Conservation (phyloP, 2,888 invertebrate species). For the Microctonus hyperodae region DNA sequence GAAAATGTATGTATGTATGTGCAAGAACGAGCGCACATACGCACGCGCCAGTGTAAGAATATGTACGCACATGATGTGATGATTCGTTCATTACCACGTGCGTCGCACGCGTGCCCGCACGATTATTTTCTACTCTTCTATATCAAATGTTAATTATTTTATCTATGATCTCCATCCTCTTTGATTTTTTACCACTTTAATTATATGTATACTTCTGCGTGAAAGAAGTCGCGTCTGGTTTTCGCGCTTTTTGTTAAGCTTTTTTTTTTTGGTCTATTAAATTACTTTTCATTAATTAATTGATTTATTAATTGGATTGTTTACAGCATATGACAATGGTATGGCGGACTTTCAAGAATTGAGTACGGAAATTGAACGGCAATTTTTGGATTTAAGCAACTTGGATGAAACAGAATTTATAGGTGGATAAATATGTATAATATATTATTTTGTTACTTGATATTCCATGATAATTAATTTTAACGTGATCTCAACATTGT, state of each 20-base stretch:
- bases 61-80: constrained; percentile 29
- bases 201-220: too few species aligned
- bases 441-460: background rate
- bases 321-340: constrained; percentile 54
- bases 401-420: constrained; percentile 59
- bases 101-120: constrained; percentile 53
- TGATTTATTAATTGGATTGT: too few species aligned
- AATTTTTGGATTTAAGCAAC: constrained; percentile 59
- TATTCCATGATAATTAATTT: background rate
- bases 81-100: constrained; percentile 49
- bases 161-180: too few species aligned
- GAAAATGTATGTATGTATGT: constrained; percentile 19
- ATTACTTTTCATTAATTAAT: constrained; percentile 14
- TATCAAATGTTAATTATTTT: constrained; percentile 2
- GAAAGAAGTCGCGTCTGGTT: too few species aligned
- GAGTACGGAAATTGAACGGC: constrained; percentile 59
- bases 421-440: constrained; percentile 44
- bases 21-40: constrained; percentile 30
- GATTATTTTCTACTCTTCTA: background rate
- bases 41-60: constrained; percentile 39
- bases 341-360: constrained; percentile 57
- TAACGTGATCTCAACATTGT: constrained; percentile 37
- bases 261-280: constrained; percentile 1
- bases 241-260: background rate
- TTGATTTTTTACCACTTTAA: background rate